Conservation (phyloP, 2,113 vertebrate species). For the Himantopus leucocephalus region DNA sequence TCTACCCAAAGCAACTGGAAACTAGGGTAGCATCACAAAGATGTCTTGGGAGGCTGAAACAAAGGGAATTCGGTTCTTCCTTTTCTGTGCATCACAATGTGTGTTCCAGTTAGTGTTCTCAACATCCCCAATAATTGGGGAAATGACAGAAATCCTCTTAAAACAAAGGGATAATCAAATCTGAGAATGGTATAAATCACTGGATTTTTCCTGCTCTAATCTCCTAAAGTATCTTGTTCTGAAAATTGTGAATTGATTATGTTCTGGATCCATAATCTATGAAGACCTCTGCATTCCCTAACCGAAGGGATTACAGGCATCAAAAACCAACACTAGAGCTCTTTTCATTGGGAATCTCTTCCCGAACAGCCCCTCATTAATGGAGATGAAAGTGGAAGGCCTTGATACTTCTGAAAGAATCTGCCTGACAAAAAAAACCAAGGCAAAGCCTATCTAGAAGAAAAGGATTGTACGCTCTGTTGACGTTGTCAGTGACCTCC, state of each 20-base stretch:
- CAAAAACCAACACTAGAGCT: not conserved
- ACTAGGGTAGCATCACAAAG: not conserved
- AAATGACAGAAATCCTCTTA: not conserved
- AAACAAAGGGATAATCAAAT: not conserved
- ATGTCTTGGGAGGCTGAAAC: not conserved
- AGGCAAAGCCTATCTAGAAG: not conserved
- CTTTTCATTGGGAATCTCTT: not conserved
- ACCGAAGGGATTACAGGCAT: not conserved
- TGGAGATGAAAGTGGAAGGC: not conserved
- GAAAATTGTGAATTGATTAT: not conserved
- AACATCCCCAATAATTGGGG: not conserved
- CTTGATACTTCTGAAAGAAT: not conserved
- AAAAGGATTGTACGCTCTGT: not conserved
- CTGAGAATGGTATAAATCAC: not conserved
- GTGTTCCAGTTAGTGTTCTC: not conserved
- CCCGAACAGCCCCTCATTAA: not conserved
- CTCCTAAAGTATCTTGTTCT: not conserved
- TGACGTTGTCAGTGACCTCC: conserved; percentile 34
- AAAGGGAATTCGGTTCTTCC: not conserved
- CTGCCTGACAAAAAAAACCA: not conserved
- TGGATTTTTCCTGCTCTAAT: not conserved
- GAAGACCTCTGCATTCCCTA: not conserved
- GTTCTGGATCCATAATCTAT: not conserved
- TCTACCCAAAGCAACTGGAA: not conserved
- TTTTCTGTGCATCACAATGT: not conserved